Conservation (phyloP, 2,888 invertebrate genomes). For the Odontothrips loti region DNA sequence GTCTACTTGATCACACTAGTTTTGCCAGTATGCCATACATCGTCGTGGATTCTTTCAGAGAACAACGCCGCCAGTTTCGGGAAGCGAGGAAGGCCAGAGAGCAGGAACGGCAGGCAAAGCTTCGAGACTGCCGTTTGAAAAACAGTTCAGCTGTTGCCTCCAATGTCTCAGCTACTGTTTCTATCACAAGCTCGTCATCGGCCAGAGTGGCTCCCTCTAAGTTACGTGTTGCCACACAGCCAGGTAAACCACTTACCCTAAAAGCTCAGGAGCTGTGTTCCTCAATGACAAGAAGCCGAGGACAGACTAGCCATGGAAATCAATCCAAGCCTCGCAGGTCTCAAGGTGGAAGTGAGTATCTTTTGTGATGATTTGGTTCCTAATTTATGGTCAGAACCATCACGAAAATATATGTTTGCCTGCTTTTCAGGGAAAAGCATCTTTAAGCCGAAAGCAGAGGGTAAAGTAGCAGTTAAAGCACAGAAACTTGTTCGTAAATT, state of each 20-base stretch:
- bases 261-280: background rate
- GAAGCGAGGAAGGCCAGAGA: background rate
- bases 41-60: background rate
- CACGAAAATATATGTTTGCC: background rate
- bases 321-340: background rate
- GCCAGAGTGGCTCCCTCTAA: background rate
- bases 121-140: background rate
- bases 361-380: background rate
- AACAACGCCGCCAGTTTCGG: background rate
- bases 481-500: background rate
- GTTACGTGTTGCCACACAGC: background rate
- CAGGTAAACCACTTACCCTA: background rate
- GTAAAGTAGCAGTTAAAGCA: background rate
- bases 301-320: background rate
- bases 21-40: background rate
- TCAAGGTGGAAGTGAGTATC: background rate
- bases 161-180: background rate
- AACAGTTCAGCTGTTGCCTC: background rate
- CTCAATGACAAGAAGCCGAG: background rate
- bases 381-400: background rate
- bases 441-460: background rate
- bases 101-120: background rate
- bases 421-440: background rate
- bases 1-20: background rate
- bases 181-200: background rate